Conservation (phyloP, 2,113 vertebrate species). For the Dendrocopos noguchii region DNA sequence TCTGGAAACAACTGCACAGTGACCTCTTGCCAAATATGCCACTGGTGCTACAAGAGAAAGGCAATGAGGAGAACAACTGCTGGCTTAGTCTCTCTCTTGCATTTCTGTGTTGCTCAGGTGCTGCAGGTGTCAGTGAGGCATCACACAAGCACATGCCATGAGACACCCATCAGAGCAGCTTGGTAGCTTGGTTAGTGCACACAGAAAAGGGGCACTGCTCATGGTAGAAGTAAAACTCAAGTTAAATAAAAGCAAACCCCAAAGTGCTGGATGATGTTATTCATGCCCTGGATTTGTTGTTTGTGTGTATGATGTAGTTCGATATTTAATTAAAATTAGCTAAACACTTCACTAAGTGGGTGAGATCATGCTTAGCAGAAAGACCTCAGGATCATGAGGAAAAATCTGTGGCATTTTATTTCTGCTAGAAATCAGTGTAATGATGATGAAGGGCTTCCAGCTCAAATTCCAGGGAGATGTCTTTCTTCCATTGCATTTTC, state of each 20-base stretch:
- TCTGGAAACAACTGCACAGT: neutral
- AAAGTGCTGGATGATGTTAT: neutral
- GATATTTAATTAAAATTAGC: neutral
- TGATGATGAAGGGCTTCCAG: neutral
- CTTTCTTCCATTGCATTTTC: conserved; percentile 54
- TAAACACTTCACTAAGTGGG: too few relatives aligned
- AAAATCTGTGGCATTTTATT: neutral
- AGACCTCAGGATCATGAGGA: neutral
- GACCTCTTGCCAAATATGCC: neutral
- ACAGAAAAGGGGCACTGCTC: neutral
- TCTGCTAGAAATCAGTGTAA: neutral
- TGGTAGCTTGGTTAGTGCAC: neutral
- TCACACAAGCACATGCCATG: neutral
- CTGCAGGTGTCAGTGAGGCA: rapidly evolving
- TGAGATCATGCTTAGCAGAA: neutral
- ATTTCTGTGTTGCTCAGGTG: neutral
- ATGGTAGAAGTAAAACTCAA: neutral
- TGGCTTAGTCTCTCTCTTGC: neutral
- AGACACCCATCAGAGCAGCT: neutral
- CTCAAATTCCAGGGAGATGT: conserved; percentile 42
- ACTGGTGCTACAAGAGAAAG: neutral
- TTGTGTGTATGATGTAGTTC: too few relatives aligned
- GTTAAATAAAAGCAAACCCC: neutral
- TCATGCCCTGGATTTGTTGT: neutral
- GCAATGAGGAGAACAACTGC: neutral